Conservation (phyloP, 1,140 invertebrate genomes). For the Trichonephila clavipes region DNA sequence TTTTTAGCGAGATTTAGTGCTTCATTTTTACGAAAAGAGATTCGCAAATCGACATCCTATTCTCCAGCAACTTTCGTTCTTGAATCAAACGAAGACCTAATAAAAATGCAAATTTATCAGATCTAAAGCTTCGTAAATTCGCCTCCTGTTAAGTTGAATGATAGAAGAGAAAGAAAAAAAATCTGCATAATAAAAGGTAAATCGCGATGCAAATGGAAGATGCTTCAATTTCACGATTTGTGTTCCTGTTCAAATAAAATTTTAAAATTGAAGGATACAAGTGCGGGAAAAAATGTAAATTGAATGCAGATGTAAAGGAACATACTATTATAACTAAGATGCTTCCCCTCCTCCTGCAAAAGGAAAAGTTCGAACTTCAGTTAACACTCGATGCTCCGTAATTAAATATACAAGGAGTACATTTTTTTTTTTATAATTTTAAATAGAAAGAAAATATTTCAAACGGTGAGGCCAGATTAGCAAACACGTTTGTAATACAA, state of each 20-base stretch:
- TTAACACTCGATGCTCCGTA: too few species aligned
- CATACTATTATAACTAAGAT: too few species aligned
- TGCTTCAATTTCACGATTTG: neutral
- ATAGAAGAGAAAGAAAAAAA: neutral
- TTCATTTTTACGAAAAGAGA: conserved; percentile 21
- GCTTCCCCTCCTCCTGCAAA: too few species aligned
- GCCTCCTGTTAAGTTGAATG: neutral
- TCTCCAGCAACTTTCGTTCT: neutral
- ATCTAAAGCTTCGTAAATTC: conserved; percentile 5
- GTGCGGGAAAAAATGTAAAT: too few species aligned
- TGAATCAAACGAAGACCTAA: conserved; percentile 15
- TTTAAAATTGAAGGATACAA: neutral
- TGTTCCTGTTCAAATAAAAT: neutral
- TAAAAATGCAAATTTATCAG: conserved; percentile 68
- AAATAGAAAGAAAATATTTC: too few species aligned
- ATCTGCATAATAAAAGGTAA: conserved; percentile 61
- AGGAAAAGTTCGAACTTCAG: too few species aligned
- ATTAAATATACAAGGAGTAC: too few species aligned
- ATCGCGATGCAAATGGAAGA: neutral
- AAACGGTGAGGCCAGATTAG: too few species aligned
- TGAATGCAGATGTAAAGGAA: too few species aligned
- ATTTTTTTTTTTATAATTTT: too few species aligned
- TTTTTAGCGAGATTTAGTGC: conserved; percentile 3
- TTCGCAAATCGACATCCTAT: conserved; percentile 48
- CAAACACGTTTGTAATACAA: too few species aligned